These are phyloP conservation scores for Amphiprion clarkii DNA, from an alignment of 2,797 vertebrate species.

Conservation along the genomic window DNA sequence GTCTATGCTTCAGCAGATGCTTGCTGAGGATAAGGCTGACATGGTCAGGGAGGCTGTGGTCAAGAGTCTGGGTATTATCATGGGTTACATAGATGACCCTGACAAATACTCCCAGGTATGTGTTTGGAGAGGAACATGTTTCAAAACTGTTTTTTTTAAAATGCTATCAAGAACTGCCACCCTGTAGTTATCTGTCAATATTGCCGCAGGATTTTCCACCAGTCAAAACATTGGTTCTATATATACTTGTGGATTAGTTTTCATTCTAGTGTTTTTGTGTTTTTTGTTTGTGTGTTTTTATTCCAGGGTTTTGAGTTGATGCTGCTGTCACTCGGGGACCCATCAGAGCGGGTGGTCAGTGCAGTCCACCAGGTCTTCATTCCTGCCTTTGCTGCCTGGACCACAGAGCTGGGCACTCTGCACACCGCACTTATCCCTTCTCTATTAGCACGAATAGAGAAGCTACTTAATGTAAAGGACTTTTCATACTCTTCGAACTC, in stretches of 20 bases:
- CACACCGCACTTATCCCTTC: slow-evolving; percentile 95
- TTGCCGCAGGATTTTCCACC: neutral
- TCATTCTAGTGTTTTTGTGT: neutral
- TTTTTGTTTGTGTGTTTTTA: slow-evolving; percentile 57
- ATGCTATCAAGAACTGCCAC: neutral
- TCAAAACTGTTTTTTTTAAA: neutral
- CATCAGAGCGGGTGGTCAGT: slow-evolving; percentile 96
- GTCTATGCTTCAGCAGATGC: slow-evolving; percentile 99
- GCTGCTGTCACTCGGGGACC: slow-evolving; percentile 94
- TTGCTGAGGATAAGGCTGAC: slow-evolving; percentile 98
- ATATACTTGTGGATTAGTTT: neutral
- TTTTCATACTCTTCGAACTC: neutral
- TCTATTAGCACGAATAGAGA: slow-evolving; percentile 95
- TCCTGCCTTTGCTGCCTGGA: slow-evolving; percentile 98
- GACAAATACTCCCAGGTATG: slow-evolving; percentile 97
- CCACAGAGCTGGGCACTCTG: slow-evolving; percentile 93
- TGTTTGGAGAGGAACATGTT: neutral
- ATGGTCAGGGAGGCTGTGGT: slow-evolving; percentile 99
- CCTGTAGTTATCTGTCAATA: neutral
- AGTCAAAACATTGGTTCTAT: neutral
- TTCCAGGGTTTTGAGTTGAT: slow-evolving; percentile 96
- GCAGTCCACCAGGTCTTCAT: slow-evolving; percentile 99
- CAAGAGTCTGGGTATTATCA: slow-evolving; percentile 97
- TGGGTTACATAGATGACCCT: slow-evolving; percentile 98
- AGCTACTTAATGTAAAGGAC: slow-evolving; percentile 90